phyloP scores from a whole-genome alignment of 2,888 invertebrate genomes.

The Tridacna gigas region DNA sequence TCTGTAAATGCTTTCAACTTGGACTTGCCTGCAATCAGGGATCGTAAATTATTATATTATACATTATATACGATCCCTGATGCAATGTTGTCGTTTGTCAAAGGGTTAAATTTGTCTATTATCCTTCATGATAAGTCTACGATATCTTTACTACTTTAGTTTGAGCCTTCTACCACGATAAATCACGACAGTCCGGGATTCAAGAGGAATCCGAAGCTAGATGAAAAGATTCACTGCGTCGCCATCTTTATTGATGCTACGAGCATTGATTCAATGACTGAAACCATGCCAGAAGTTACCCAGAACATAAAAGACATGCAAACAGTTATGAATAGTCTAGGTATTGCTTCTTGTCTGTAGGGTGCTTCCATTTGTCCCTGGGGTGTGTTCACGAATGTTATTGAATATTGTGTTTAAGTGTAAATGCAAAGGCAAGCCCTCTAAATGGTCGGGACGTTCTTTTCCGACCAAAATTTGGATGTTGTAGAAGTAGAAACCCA shows the following conservation, averaged over 20 bases:
- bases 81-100: neutral
- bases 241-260: slow-evolving; percentile 34
- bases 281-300: slow-evolving; percentile 34
- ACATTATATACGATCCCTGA: neutral
- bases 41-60: too few species aligned
- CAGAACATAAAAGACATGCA: slow-evolving; percentile 46
- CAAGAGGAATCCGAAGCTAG: slow-evolving; percentile 15
- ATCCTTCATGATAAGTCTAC: neutral
- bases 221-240: slow-evolving; percentile 39
- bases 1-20: too few species aligned
- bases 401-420: too few species aligned
- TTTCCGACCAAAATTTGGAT: too few species aligned
- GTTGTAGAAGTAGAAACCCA: too few species aligned
- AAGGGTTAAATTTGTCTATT: neutral
- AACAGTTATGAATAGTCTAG: slow-evolving; percentile 37
- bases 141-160: slow-evolving; percentile 2
- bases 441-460: too few species aligned
- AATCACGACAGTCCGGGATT: slow-evolving; percentile 28
- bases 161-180: slow-evolving; percentile 21
- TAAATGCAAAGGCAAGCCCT: too few species aligned
- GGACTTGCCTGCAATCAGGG: too few species aligned
- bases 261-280: slow-evolving; percentile 20
- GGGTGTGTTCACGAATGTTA: too few species aligned
- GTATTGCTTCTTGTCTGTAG: neutral
- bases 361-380: too few species aligned